Conservation (phyloP, 1,140 invertebrate genomes). For the Drosophila bifasciata region DNA sequence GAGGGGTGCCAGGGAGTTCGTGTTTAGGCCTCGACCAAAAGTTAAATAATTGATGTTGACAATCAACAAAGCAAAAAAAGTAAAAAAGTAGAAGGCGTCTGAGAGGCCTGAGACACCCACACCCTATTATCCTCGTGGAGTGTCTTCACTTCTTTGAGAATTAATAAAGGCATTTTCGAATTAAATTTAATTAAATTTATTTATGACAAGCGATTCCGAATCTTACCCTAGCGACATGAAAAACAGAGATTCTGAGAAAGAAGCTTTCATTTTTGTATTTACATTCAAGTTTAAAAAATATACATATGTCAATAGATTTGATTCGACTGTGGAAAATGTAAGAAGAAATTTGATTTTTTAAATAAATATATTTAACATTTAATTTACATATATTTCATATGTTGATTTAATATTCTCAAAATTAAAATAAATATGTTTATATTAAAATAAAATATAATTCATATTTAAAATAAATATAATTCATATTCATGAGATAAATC, state of each 20-base stretch:
- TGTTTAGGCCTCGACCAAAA: conserved; percentile 69
- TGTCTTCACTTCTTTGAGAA: conserved; percentile 42
- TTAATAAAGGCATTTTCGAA: conserved; percentile 66
- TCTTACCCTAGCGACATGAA: neutral
- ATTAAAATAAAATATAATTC: no score
- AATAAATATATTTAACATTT: neutral
- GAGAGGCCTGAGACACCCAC: conserved; percentile 48
- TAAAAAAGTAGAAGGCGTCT: conserved; percentile 43
- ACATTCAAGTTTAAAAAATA: no score
- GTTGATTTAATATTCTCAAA: no score
- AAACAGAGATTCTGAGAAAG: neutral
- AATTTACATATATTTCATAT: no score
- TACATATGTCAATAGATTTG: no score
- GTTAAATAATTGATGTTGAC: conserved; percentile 84
- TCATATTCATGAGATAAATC: no score
- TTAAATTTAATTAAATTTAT: conserved; percentile 71
- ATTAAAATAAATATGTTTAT: no score
- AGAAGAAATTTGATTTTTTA: no score
- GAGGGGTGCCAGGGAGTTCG: conserved; percentile 14
- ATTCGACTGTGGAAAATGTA: no score
- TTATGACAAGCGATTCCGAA: conserved; percentile 38
- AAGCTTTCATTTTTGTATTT: no score
- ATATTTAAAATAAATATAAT: no score
- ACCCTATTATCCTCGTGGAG: conserved; percentile 24
- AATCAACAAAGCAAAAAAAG: conserved; percentile 82